A percentile compares a stretch with the other conserved stretches of the same genome.
phyloP scores from a whole-genome alignment of 1,140 invertebrate genomes.

The Linepithema humile region DNA sequence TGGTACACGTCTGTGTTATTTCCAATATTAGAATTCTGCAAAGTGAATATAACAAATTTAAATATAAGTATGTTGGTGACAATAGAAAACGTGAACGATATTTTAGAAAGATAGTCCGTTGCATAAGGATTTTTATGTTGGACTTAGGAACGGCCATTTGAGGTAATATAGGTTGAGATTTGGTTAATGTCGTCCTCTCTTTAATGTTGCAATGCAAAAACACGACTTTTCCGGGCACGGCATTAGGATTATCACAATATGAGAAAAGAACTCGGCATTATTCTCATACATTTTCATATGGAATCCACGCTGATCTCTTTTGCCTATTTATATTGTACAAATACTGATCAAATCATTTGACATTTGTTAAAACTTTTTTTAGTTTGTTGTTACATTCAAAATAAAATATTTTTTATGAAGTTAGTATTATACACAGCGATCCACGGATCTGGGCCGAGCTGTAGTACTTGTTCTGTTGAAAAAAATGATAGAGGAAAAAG shows the following conservation, averaged over 20 bases:
- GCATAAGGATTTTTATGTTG: neutral
- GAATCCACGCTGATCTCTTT: neutral
- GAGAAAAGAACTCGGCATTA: neutral
- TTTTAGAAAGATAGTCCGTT: neutral
- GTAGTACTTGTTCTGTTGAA: too few relatives aligned
- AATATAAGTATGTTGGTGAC: neutral
- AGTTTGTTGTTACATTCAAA: neutral
- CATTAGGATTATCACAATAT: neutral
- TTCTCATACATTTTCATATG: neutral
- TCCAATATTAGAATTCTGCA: neutral
- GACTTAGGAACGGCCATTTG: neutral
- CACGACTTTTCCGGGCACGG: neutral
- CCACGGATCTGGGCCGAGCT: too few relatives aligned
- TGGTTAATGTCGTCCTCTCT: neutral
- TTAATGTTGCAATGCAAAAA: constrained; percentile 9
- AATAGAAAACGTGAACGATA: neutral
- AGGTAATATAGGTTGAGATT: neutral
- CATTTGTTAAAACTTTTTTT: neutral
- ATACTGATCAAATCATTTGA: neutral
- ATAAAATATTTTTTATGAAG: neutral
- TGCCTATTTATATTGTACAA: neutral
- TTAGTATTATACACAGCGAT: too few relatives aligned
- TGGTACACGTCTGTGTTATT: neutral
- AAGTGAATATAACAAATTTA: neutral
- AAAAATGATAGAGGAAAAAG: too few relatives aligned